These are phyloP conservation scores for Drosophila subobscura DNA, from an alignment of 1,140 invertebrate species.

Conservation along the genomic window DNA sequence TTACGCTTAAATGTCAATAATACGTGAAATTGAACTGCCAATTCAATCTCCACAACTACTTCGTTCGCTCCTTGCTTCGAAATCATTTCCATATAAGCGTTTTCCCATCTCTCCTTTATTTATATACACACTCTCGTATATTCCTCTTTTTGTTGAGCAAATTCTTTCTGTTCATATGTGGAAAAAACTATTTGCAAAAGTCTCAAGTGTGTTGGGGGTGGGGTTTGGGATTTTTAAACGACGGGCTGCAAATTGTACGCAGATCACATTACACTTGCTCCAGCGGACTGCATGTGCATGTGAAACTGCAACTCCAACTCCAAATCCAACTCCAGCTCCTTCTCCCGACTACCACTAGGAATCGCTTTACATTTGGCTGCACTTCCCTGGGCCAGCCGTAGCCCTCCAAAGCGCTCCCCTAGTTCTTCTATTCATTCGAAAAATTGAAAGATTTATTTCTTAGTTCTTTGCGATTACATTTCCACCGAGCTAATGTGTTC, in stretches of 20 bases:
- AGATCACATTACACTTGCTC: conserved; percentile 72
- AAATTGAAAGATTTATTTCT: conserved; percentile 83
- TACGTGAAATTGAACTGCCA: conserved; percentile 82
- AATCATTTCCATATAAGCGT: conserved; percentile 76
- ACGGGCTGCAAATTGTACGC: conserved; percentile 75
- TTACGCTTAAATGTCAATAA: conserved; percentile 77
- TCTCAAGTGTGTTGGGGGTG: conserved; percentile 72
- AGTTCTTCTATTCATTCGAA: conserved; percentile 48
- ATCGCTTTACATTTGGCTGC: conserved; percentile 76
- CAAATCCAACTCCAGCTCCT: too few species aligned
- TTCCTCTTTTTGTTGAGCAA: conserved; percentile 50
- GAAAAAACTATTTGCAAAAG: conserved; percentile 75
- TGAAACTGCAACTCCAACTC: conserved; percentile 32
- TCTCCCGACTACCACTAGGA: conserved; percentile 40
- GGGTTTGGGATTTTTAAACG: conserved; percentile 61
- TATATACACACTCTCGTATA: conserved; percentile 52
- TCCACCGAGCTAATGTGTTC: conserved; percentile 75
- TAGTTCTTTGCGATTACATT: conserved; percentile 76
- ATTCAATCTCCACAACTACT: conserved; percentile 69
- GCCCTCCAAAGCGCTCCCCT: not conserved
- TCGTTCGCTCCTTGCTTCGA: conserved; percentile 26
- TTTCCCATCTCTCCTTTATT: conserved; percentile 65
- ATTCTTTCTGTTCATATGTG: conserved; percentile 64
- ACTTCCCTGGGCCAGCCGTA: conserved; percentile 36
- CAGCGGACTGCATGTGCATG: conserved; percentile 54